Percentiles rank a stretch among this genome's conserved stretches.
Conservation (phyloP, 1,140 invertebrate species). For the Coptotermes formosanus region DNA sequence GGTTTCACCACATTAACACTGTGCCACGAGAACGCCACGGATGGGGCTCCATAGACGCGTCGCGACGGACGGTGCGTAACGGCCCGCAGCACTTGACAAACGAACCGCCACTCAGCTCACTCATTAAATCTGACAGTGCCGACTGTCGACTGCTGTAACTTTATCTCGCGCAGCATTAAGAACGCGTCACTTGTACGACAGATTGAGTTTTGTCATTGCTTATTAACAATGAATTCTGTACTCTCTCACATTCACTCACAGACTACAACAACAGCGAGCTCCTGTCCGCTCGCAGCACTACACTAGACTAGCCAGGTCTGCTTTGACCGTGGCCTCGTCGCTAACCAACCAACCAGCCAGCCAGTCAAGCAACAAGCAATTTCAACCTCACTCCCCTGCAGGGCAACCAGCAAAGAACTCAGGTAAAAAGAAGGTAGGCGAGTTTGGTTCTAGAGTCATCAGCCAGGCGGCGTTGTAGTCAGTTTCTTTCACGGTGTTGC, state of each 20-base stretch:
- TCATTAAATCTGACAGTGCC: conserved; percentile 15
- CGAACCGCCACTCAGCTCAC: conserved; percentile 15
- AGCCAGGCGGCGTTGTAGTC: background rate
- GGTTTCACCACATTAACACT: conserved; percentile 15
- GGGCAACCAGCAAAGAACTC: background rate
- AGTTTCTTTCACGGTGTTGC: background rate
- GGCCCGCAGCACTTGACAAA: background rate
- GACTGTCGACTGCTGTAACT: background rate
- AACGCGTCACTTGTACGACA: background rate
- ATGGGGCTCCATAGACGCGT: background rate
- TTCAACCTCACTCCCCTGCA: conserved; percentile 3
- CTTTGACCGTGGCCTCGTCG: conserved; percentile 14
- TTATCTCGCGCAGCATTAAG: background rate
- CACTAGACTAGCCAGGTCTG: background rate
- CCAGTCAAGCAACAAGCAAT: background rate
- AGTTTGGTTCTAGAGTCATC: background rate
- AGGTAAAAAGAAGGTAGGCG: conserved; percentile 17
- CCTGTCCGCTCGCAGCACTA: background rate
- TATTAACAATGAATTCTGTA: background rate
- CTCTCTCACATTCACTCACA: background rate
- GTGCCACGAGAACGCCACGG: background rate
- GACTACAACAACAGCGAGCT: background rate
- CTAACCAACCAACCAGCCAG: background rate
- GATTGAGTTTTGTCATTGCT: conserved; percentile 2
- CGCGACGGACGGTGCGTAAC: background rate